phyloP scores from a whole-genome alignment of 2,797 vertebrate genomes.

The Triplophysa yarkandensis region DNA sequence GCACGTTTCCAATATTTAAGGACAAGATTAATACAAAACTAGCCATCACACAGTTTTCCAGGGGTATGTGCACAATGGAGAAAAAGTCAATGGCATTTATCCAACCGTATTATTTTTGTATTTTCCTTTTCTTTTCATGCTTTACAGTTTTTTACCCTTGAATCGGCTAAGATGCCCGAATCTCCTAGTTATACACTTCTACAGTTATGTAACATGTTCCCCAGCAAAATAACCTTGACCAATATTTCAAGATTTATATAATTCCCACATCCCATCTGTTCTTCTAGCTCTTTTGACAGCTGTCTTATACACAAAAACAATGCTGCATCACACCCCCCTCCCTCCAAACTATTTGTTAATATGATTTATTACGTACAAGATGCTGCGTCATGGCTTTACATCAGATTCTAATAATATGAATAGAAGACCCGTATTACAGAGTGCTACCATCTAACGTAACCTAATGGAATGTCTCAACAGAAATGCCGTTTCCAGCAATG shows the following conservation, averaged over 20 bases:
- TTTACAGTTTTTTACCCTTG: not conserved
- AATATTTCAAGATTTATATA: constrained; percentile 23
- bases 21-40: constrained; percentile 34
- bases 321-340: not conserved
- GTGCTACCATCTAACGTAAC: constrained; percentile 3
- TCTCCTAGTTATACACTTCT: not conserved
- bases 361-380: not conserved
- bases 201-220: constrained; percentile 12
- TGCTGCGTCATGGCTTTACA: not conserved
- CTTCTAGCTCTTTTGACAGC: not conserved
- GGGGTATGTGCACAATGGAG: not conserved
- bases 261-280: constrained; percentile 13
- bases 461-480: constrained; percentile 30
- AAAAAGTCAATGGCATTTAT: not conserved
- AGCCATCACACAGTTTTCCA: not conserved
- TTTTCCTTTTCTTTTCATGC: not conserved
- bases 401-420: constrained; percentile 18
- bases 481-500: constrained; percentile 21
- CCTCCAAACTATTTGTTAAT: not conserved
- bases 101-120: not conserved
- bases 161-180: not conserved
- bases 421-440: not conserved
- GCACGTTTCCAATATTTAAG: constrained; percentile 39
- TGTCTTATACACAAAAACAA: not conserved
- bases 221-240: constrained; percentile 23